phyloP scores from a whole-genome alignment of 2,888 invertebrate genomes.

The Xestia rhomboidea region DNA sequence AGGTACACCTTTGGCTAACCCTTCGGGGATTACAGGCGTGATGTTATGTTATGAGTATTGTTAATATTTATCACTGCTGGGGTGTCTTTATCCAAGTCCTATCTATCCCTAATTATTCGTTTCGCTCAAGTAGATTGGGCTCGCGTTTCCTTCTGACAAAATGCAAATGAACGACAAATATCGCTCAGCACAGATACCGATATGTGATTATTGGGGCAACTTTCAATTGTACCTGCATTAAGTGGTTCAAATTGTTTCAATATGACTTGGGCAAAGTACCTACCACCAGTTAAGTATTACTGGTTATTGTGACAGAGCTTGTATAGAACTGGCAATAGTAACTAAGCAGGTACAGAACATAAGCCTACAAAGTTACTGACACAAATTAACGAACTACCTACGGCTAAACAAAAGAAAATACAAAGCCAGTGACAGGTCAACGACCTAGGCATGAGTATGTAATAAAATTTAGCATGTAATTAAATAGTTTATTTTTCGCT shows the following conservation, averaged over 20 bases:
- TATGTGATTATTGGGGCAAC: conserved; percentile 47
- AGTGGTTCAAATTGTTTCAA: conserved; percentile 47
- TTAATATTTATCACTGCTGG: background rate
- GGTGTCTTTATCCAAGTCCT: background rate
- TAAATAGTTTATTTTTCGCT: background rate
- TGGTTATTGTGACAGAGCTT: conserved; percentile 62
- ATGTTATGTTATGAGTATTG: background rate
- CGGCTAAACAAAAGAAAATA: conserved; percentile 58
- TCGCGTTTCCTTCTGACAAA: background rate
- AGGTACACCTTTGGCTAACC: too few species aligned
- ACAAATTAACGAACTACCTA: conserved; percentile 61
- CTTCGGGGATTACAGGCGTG: too few species aligned
- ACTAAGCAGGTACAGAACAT: conserved; percentile 47
- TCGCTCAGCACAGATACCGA: conserved; percentile 15
- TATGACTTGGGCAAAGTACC: conserved; percentile 36
- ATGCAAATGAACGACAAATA: conserved; percentile 26
- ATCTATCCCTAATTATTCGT: background rate
- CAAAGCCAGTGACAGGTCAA: conserved; percentile 55
- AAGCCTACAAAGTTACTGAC: conserved; percentile 66
- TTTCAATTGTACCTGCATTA: conserved; percentile 52
- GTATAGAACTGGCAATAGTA: conserved; percentile 54
- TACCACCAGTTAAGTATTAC: conserved; percentile 30
- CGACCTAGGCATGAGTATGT: conserved; percentile 40
- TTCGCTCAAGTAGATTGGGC: background rate
- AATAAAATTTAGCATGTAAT: conserved; percentile 41